Evolutionary conservation across 2,888 invertebrate genomes (phyloP), one percentile per base, ranked within the genome.

Genomic region (Pollenia griseotomentosa): DNA sequence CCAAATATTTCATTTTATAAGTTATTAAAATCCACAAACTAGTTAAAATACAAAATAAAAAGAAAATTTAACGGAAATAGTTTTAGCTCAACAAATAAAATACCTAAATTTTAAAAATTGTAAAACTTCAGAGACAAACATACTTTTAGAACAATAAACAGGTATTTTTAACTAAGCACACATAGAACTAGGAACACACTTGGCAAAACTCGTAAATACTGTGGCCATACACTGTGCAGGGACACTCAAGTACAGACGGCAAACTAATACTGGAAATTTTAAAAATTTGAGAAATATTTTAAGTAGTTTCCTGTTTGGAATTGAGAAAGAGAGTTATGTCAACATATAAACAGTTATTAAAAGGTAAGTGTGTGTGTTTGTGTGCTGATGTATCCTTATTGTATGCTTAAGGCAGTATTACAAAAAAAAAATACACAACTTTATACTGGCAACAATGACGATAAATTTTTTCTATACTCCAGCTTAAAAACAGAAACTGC

Each of bases 281-380:
- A 75, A 86, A 83, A 70, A 75, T 87, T 81, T 66, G 14, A 63
- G 77, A 82, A 81, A 84, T 82, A 84, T 84, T 87, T 87, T 87
- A 84, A 87, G 87, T 87, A 87, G 87, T 87, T 87, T 87, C 87
- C 87, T 78, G 87, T 80, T 83, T 46, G 57, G 44, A 71, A 44
- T 70, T 61, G 51, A 63, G 46, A 51, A 33, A 33, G 33, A 33
- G 33, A 33, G 33, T 33, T 33, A 33, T 33, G 33, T 33, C 33
- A 33, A 33, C 33, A 33, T 33, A 6, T 6, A 33, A 5, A 33
- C 33, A 33, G 33, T 33, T 33, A 33, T 33, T 33, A 33, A 33
- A 33, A 33, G 33, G 33, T 33, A 33, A 33, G n/a, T 46, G 44
- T 65, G 19, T 57, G 57, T 59, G 16, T 7, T 12, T n/a, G 57